Conservation (phyloP, 2,797 vertebrate species). For the Synaphobranchus kaupii region DNA sequence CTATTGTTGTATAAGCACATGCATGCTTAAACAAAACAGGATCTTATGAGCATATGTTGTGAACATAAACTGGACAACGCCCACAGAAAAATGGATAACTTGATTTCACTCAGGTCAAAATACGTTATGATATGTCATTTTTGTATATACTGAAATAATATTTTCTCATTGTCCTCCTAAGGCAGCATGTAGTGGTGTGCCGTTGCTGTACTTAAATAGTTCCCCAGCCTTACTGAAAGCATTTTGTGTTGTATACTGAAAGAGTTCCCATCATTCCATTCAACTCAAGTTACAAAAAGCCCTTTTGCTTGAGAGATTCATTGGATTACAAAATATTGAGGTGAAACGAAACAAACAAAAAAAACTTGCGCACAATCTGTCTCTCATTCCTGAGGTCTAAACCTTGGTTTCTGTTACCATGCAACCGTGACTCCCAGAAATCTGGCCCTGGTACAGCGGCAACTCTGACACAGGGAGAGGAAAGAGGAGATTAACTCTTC, state of each 20-base stretch:
- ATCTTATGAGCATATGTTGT: not conserved
- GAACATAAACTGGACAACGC: not conserved
- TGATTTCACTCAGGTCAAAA: not conserved
- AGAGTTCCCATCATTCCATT: constrained; percentile 26
- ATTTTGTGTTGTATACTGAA: constrained; percentile 37
- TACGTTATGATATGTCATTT: not conserved
- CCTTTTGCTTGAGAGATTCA: constrained; percentile 27
- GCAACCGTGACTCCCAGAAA: constrained; percentile 64
- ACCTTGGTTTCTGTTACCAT: constrained; percentile 63
- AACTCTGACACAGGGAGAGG: constrained; percentile 3
- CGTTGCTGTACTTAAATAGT: not conserved
- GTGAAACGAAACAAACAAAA: constrained; percentile 6
- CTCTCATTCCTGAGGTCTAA: constrained; percentile 61
- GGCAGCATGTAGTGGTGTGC: not conserved
- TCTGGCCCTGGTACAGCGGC: constrained; percentile 47
- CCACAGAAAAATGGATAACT: not conserved
- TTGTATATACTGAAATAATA: not conserved
- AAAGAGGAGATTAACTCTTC: constrained; percentile 13
- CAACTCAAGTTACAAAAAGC: constrained; percentile 33
- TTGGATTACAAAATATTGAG: constrained; percentile 34
- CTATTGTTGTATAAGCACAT: too few relatives aligned
- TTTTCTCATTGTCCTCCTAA: not conserved
- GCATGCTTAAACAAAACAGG: not conserved
- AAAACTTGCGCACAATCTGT: constrained; percentile 28
- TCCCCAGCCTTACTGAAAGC: constrained; percentile 42